Base-by-base conservation (phyloP, 1,140 invertebrate species). In the Lanistes nyassanus region DNA sequence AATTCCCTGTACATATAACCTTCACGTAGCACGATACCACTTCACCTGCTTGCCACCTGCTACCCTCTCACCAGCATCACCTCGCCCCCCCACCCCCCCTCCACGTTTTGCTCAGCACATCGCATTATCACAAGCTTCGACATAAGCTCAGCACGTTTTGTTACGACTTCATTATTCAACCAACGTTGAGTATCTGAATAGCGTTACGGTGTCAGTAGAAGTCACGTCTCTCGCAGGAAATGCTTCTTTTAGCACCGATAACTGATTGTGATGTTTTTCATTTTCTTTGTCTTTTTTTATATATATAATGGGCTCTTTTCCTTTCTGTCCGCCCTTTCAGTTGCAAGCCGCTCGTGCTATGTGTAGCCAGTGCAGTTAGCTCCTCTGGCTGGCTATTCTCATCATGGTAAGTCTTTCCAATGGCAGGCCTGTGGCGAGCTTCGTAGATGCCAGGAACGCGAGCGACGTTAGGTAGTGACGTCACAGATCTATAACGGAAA, bases 291-390 rank as follows among this genome's bases (percentile, higher is more conserved):
- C 16, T 56, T 75, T 68, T 31, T 55, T 56, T 11, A 21, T 42
- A 26, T 68, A 7, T 29, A 4, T 55, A 26, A 47, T 11, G 11
- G n/a, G 26, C 42, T n/a, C n/a, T 70, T 36, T 56, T 51, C 16
- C n/a, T 62, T 67, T 67, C 36, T 67, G 65, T 70, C 21, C 47
- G 26, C 23, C 21, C n/a, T 70, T 70, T 42, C 68, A 70, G 68
- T 58, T 16, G 53, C 42, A 21, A 58, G 47, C 68, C 37, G 53
- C 29, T 70, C 68, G 31, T 70, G 68, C 68, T 70, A 56, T 70
- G 68, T 70, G 31, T 70, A 70, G 51, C 19, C 47, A 68, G 66
- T 42, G 68, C 68, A 53, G 47, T 1, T 16, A 53, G n/a, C 26
- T 23, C 47, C 19, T 56, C 5, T 55, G 55, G 47, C 16, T 13